A percentile compares a stretch with the other conserved stretches of the same genome.
phyloP scores from a whole-genome alignment of 2,797 vertebrate species.

The Tauraco hartlaubi region DNA sequence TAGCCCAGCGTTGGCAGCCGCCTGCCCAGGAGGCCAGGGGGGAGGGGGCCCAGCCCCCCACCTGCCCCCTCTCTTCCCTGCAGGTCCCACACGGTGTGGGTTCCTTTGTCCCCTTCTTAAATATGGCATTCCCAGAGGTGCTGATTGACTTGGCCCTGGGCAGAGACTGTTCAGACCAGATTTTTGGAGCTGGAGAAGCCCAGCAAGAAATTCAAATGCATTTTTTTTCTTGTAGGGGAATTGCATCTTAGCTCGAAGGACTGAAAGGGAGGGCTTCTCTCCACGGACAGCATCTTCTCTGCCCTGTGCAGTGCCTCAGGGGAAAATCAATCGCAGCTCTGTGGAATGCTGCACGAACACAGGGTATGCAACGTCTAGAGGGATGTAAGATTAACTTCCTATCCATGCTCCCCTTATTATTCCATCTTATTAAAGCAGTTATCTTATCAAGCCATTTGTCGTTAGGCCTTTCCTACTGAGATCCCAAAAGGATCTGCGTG shows the following conservation, averaged over 20 bases:
- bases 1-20: too few species aligned
- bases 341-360: rapidly evolving
- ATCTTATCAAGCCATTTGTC: neutral
- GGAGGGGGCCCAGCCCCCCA: too few species aligned
- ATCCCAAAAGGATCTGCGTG: rapidly evolving
- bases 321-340: rapidly evolving
- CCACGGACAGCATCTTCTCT: neutral
- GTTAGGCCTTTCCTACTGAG: neutral
- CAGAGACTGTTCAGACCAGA: too few species aligned
- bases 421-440: neutral
- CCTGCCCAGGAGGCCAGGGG: too few species aligned
- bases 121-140: too few species aligned
- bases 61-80: too few species aligned
- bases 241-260: neutral
- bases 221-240: neutral
- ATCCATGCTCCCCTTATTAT: neutral
- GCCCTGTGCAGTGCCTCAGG: neutral
- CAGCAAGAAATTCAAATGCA: neutral
- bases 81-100: too few species aligned
- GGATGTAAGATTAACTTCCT: neutral
- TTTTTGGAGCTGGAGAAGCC: too few species aligned
- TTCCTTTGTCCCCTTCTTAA: too few species aligned
- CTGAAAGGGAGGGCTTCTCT: neutral
- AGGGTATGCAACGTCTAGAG: neutral
- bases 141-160: too few species aligned